These are phyloP conservation scores for Vannuccia rotundouncinata DNA, from an alignment of 2,888 invertebrate genomes.

Conservation along the genomic window DNA sequence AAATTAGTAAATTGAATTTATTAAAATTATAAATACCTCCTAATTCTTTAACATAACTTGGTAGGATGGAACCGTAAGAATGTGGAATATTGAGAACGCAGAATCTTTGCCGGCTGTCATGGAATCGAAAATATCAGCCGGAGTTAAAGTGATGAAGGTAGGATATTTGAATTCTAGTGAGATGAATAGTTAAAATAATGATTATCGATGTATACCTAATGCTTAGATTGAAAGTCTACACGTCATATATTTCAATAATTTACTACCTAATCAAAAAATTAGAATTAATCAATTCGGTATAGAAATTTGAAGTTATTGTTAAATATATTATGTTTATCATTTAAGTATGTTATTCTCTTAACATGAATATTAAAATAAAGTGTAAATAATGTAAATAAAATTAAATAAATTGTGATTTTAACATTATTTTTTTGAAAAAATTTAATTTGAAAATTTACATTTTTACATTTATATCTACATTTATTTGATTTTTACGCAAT, in stretches of 20 bases:
- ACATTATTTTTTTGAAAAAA: neutral
- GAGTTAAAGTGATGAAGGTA: slow-evolving; percentile 50
- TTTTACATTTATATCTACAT: neutral
- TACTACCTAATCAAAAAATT: too few relatives aligned
- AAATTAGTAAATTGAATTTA: too few relatives aligned
- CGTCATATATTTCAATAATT: too few relatives aligned
- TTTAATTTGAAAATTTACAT: neutral
- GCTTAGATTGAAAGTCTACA: too few relatives aligned
- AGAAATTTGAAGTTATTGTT: neutral
- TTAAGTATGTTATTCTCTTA: too few relatives aligned
- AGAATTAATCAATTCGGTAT: neutral
- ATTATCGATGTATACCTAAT: neutral
- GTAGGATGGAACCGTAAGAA: slow-evolving; percentile 51
- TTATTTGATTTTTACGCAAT: neutral
- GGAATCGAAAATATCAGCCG: slow-evolving; percentile 49
- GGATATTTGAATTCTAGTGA: neutral
- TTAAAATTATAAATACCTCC: too few relatives aligned
- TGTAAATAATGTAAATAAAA: too few relatives aligned
- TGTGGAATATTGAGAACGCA: slow-evolving; percentile 53
- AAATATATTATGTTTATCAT: too few relatives aligned
- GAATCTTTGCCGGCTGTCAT: slow-evolving; percentile 51
- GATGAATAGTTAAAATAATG: neutral
- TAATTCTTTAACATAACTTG: too few relatives aligned
- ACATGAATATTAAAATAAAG: too few relatives aligned
- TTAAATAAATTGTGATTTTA: neutral